A percentile compares a stretch with the other conserved stretches of the same genome.
phyloP scores from a whole-genome alignment of 1,140 invertebrate genomes.

The Reticulitermes speratus region DNA sequence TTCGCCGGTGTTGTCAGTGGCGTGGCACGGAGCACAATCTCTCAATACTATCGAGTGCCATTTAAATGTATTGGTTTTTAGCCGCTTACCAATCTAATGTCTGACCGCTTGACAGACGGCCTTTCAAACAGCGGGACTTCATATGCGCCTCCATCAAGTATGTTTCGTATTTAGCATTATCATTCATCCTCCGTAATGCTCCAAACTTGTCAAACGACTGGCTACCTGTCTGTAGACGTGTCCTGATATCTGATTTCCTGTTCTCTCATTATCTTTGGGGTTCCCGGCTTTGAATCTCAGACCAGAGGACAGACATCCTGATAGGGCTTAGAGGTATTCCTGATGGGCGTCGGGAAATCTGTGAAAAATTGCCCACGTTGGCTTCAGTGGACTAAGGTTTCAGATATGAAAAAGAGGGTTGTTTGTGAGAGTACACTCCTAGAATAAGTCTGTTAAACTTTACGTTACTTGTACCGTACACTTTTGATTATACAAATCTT shows the following conservation, averaged over 20 bases:
- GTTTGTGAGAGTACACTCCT: too few relatives aligned
- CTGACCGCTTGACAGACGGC: background rate
- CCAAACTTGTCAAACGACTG: background rate
- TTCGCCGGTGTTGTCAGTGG: too few relatives aligned
- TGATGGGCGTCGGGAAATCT: too few relatives aligned
- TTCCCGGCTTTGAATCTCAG: too few relatives aligned
- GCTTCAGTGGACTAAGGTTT: too few relatives aligned
- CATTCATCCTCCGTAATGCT: background rate
- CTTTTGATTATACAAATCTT: too few relatives aligned
- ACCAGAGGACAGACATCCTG: too few relatives aligned
- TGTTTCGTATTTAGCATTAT: background rate
- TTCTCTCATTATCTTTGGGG: background rate
- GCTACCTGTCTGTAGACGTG: background rate
- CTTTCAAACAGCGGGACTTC: background rate
- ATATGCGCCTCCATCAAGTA: background rate
- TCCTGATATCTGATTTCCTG: background rate
- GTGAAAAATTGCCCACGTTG: too few relatives aligned
- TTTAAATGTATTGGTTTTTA: background rate
- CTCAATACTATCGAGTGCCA: background rate
- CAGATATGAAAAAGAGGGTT: too few relatives aligned
- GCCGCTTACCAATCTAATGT: background rate
- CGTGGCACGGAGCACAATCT: background rate
- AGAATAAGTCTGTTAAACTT: too few relatives aligned
- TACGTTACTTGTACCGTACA: too few relatives aligned
- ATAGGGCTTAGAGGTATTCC: too few relatives aligned